Evolutionary conservation across 1,140 invertebrate genomes (phyloP), one percentile per base, ranked within the genome.

Genomic region (Berghia stephanieae): DNA sequence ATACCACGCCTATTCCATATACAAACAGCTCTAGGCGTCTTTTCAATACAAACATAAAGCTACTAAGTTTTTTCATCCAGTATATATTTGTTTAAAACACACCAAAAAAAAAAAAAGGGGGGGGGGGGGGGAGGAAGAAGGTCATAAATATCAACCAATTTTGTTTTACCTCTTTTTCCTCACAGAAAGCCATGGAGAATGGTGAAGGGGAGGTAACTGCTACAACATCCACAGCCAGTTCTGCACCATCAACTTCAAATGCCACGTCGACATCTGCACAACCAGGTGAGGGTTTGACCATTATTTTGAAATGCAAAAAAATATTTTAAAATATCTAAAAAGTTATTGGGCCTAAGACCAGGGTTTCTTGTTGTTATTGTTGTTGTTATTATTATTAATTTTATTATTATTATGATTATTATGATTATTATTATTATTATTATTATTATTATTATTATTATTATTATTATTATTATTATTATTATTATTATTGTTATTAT

Each of bases 101-200:
- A n/a, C n/a, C n/a, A n/a, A n/a, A n/a, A n/a, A n/a, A n/a, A n/a
- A n/a, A n/a, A n/a, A n/a, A n/a, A n/a, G n/a, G n/a, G n/a, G n/a
- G n/a, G n/a, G n/a, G n/a, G n/a, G n/a, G n/a, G n/a, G n/a, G n/a
- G n/a, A n/a, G n/a, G n/a, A n/a, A n/a, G n/a, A n/a, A n/a, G n/a
- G n/a, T n/a, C n/a, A n/a, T n/a, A n/a, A n/a, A n/a, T n/a, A n/a
- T n/a, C n/a, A n/a, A n/a, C n/a, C n/a, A n/a, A n/a, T n/a, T n/a
- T n/a, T n/a, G n/a, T n/a, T 40, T 18, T 57, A 16, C n/a, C 24
- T 40, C 44, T 67, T 44, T 80, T 8, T 77, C 55, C 71, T 69
- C 38, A 40, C 72, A 82, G 80, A 83, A 82, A 78, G 80, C 82
- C 31, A 27, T 82, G 49, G 83, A 85, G 57, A 83, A 83, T 81